Evolutionary conservation across 2,888 invertebrate species (phyloP).

Genomic region (Drosophila atripex): DNA sequence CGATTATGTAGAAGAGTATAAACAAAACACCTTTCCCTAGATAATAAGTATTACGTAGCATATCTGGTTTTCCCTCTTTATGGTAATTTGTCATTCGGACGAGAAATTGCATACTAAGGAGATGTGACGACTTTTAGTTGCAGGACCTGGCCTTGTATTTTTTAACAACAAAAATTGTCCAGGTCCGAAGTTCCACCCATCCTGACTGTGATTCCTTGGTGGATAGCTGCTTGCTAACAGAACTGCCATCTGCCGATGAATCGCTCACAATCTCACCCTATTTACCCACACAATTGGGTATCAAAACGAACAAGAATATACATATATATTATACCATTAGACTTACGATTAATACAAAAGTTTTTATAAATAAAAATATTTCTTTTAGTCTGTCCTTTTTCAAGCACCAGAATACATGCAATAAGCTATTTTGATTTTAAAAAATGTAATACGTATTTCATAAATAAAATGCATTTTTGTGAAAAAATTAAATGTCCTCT

Average conservation of each 20-base stretch:
- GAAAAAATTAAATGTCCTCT: not conserved
- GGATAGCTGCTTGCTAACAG: slow-evolving; percentile 14
- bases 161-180: slow-evolving; percentile 12
- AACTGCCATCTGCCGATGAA: slow-evolving; percentile 34
- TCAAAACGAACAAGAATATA: slow-evolving; percentile 3
- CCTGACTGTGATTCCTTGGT: slow-evolving; percentile 28
- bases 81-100: slow-evolving; percentile 62
- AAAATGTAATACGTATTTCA: slow-evolving; percentile 45
- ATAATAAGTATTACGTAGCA: slow-evolving; percentile 36
- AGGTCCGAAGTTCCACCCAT: not conserved
- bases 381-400: slow-evolving; percentile 2
- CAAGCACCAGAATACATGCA: slow-evolving; percentile 1
- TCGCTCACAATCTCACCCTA: slow-evolving; percentile 1
- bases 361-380: slow-evolving; percentile 26
- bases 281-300: slow-evolving; percentile 41
- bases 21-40: slow-evolving; percentile 17
- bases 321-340: slow-evolving; percentile 3
- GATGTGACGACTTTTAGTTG: slow-evolving; percentile 13
- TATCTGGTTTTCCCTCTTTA: slow-evolving; percentile 39
- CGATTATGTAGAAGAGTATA: slow-evolving; percentile 56
- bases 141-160: slow-evolving; percentile 11
- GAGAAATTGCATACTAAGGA: slow-evolving; percentile 54
- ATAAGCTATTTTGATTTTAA: slow-evolving; percentile 23
- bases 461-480: slow-evolving; percentile 44
- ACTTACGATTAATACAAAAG: slow-evolving; percentile 12